Evolutionary conservation across 2,797 vertebrate species (phyloP).

Genomic region (Hylomyscus alleni): DNA sequence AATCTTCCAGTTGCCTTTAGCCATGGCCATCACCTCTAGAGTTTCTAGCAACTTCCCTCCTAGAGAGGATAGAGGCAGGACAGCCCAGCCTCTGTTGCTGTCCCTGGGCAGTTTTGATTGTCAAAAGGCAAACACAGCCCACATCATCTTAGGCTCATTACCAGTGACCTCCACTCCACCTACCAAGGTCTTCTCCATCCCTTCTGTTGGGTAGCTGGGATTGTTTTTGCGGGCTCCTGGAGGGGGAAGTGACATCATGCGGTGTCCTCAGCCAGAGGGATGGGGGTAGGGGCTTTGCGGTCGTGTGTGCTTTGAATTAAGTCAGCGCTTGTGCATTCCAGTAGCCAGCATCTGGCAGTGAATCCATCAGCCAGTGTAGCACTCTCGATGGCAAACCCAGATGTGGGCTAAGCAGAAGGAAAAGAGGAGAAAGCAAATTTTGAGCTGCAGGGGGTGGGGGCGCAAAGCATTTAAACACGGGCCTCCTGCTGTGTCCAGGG

Average conservation of each 20-base stretch:
- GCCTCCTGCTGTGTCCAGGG: background rate
- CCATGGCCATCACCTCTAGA: background rate
- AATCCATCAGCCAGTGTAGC: constrained; percentile 46
- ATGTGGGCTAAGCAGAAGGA: constrained; percentile 38
- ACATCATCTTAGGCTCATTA: background rate
- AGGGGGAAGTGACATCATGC: constrained; percentile 70
- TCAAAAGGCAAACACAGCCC: background rate
- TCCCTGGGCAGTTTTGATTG: background rate
- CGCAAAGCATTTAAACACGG: background rate
- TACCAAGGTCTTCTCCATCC: background rate
- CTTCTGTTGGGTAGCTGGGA: background rate
- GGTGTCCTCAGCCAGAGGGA: background rate
- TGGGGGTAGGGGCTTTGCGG: constrained; percentile 59
- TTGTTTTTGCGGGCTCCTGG: constrained; percentile 70
- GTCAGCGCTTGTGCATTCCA: constrained; percentile 33
- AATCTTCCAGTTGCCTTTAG: fast-evolving
- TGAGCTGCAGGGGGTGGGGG: background rate
- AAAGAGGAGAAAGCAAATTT: constrained; percentile 6
- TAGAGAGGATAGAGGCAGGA: background rate
- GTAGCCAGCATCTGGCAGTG: constrained; percentile 71
- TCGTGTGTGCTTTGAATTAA: constrained; percentile 61
- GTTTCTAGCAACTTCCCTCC: background rate
- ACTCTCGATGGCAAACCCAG: constrained; percentile 73
- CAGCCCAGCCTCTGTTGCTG: background rate
- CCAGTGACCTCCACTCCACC: background rate